Evolutionary conservation across 2,797 vertebrate genomes (phyloP).

Genomic region (Tenualosa thibaudeaui): DNA sequence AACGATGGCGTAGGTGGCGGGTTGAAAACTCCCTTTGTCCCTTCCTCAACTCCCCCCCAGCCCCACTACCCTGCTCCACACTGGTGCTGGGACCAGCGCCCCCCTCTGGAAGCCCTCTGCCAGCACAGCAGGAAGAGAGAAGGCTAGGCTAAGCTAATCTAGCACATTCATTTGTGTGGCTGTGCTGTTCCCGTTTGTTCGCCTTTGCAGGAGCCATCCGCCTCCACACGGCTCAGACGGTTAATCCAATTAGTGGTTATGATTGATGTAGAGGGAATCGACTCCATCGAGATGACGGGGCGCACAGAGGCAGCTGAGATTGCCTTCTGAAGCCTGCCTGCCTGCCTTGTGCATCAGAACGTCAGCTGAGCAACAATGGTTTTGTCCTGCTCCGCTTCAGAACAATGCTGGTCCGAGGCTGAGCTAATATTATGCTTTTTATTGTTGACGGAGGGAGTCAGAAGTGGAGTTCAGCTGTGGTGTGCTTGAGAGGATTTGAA

Average conservation of each 20-base stretch:
- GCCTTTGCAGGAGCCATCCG: background rate
- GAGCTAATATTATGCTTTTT: background rate
- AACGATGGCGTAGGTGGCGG: background rate
- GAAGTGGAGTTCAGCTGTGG: background rate
- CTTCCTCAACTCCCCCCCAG: background rate
- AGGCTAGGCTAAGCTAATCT: background rate
- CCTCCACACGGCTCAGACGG: background rate
- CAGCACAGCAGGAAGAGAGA: background rate
- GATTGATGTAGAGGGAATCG: slow-evolving; percentile 21
- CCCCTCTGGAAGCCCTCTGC: background rate
- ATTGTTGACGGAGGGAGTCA: too few species aligned
- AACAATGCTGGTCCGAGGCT: background rate
- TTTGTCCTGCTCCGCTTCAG: background rate
- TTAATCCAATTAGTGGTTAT: slow-evolving; percentile 2
- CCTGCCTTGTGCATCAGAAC: background rate
- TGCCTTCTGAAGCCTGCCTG: background rate
- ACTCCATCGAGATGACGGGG: background rate
- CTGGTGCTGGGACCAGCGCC: background rate
- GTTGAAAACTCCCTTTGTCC: background rate
- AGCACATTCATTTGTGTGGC: background rate
- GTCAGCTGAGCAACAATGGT: background rate
- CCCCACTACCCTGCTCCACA: background rate
- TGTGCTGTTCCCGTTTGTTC: background rate
- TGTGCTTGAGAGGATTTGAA: background rate
- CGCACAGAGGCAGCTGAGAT: background rate